These are phyloP conservation scores for Tangara arthus DNA, from an alignment of 2,797 vertebrate genomes.

Conservation along the genomic window DNA sequence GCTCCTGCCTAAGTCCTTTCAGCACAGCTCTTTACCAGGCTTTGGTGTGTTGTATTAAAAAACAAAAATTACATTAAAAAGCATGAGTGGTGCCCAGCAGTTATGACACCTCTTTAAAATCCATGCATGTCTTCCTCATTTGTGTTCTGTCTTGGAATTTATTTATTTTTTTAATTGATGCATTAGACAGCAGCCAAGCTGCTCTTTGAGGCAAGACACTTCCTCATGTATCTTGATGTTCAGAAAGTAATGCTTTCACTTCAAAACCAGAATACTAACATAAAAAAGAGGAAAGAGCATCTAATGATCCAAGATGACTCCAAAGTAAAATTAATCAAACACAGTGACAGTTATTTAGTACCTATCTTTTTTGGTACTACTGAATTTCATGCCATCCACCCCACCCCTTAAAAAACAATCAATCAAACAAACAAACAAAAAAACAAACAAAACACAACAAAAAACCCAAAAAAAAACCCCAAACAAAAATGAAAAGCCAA, in stretches of 20 bases:
- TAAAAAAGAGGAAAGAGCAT: neutral
- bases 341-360: neutral
- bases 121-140: neutral
- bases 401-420: accelerated
- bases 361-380: neutral
- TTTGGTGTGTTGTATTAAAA: neutral
- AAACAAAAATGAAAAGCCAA: too few species aligned
- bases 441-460: too few species aligned
- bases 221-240: neutral
- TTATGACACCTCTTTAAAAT: neutral
- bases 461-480: neutral
- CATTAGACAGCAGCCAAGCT: neutral
- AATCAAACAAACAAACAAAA: neutral
- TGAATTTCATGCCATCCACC: accelerated
- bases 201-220: neutral
- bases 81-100: neutral
- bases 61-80: neutral
- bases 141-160: neutral
- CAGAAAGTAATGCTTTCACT: neutral
- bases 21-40: neutral
- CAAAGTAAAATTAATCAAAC: neutral
- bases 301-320: neutral
- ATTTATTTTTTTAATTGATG: neutral
- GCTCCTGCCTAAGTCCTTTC: neutral
- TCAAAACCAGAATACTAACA: neutral